phyloP scores from a whole-genome alignment of 2,113 vertebrate genomes.

The Stomatorhinus ivindoensis region DNA sequence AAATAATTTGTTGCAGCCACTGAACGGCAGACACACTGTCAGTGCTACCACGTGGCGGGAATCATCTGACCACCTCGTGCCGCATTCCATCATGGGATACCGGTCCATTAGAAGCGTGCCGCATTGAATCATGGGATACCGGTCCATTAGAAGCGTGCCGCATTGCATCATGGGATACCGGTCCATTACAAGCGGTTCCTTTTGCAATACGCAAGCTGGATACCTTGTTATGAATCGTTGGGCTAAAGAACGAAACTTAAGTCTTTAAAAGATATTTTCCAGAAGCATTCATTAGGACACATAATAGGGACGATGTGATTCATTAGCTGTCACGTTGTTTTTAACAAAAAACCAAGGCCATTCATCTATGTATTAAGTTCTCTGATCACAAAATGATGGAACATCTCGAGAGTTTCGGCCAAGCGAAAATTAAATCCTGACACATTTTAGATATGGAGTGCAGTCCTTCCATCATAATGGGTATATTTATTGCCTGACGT shows the following conservation, averaged over 20 bases:
- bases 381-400: neutral
- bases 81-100: neutral
- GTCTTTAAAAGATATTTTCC: neutral
- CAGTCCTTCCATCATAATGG: neutral
- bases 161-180: neutral
- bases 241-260: neutral
- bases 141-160: neutral
- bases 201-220: neutral
- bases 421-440: neutral
- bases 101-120: too few species aligned
- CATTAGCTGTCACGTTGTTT: neutral
- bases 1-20: neutral
- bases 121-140: neutral
- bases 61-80: neutral
- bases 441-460: neutral
- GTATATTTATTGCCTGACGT: neutral
- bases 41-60: neutral
- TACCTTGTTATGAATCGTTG: neutral
- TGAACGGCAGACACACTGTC: neutral
- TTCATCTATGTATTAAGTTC: neutral
- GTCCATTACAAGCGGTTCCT: neutral
- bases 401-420: neutral
- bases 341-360: neutral
- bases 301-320: neutral
- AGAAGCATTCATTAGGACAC: neutral